phyloP scores from a whole-genome alignment of 1,140 invertebrate genomes.

The Nomia melanderi region DNA sequence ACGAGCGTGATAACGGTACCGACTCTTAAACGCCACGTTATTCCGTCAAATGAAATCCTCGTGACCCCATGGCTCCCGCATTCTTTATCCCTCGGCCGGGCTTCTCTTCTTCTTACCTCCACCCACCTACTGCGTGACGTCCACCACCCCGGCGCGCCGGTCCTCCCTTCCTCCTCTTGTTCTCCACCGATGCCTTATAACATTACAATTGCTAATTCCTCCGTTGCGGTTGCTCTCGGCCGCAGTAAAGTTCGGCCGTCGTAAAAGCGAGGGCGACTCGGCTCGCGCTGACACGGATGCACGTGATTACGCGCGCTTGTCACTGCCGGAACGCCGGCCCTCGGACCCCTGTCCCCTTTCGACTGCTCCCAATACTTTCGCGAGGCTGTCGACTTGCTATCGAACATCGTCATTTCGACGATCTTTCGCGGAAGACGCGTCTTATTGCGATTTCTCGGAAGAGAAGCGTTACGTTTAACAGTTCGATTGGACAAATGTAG shows the following conservation, averaged over 20 bases:
- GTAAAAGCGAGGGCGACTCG: constrained; percentile 76
- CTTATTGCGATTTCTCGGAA: too few relatives aligned
- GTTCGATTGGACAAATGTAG: too few relatives aligned
- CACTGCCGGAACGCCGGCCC: constrained; percentile 54
- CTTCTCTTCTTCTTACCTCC: constrained; percentile 29
- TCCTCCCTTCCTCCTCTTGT: constrained; percentile 6
- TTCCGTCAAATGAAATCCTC: constrained; percentile 80
- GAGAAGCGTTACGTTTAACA: too few relatives aligned
- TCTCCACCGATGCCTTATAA: constrained; percentile 70
- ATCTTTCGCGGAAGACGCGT: too few relatives aligned
- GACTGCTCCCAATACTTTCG: background rate
- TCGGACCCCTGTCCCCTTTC: background rate
- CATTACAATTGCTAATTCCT: constrained; percentile 81
- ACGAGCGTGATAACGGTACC: constrained; percentile 77
- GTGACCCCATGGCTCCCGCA: constrained; percentile 68
- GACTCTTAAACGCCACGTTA: constrained; percentile 79
- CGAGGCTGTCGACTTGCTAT: too few relatives aligned
- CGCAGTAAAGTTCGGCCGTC: constrained; percentile 78
- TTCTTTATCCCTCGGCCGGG: constrained; percentile 65
- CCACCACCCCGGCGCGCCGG: constrained; percentile 7
- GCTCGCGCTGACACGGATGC: constrained; percentile 59
- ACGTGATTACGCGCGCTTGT: constrained; percentile 60
- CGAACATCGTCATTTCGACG: too few relatives aligned
- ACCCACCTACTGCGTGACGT: constrained; percentile 3
- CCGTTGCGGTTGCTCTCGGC: constrained; percentile 72